Conservation (phyloP, 2,888 invertebrate species). For the Caenorhabditis panamensis region DNA sequence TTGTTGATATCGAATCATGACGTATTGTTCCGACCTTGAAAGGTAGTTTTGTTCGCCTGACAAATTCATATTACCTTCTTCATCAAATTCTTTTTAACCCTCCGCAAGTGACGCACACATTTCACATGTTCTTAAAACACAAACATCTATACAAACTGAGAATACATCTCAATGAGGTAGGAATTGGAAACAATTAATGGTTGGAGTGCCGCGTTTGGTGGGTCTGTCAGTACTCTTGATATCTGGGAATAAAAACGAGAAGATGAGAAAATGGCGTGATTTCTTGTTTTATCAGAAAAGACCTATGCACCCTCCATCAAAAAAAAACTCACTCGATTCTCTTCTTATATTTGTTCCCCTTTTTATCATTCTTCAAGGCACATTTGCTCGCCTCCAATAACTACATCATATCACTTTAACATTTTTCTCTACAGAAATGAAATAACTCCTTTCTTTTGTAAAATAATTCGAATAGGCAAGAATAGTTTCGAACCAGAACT, state of each 20-base stretch:
- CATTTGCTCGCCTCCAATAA: background rate
- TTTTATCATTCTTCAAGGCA: conserved; percentile 30
- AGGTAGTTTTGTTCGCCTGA: conserved; percentile 1
- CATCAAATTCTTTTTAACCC: conserved; percentile 4
- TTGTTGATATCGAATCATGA: conserved; percentile 2
- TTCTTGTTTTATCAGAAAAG: conserved; percentile 44
- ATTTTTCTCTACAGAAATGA: no score
- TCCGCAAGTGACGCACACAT: conserved; percentile 18
- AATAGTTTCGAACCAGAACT: conserved; percentile 30
- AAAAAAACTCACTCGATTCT: conserved; percentile 22
- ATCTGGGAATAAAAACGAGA: conserved; percentile 14
- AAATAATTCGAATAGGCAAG: background rate
- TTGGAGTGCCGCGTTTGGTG: background rate
- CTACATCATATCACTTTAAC: conserved; percentile 31
- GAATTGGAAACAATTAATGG: background rate
- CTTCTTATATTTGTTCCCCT: conserved; percentile 33
- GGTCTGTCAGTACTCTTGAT: conserved; percentile 23
- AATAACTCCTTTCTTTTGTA: conserved; percentile 7
- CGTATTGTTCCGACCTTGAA: conserved; percentile 12
- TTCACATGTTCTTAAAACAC: background rate
- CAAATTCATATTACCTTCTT: conserved; percentile 9
- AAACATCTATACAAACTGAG: conserved; percentile 13
- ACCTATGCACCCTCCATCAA: conserved; percentile 13
- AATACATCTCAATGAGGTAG: conserved; percentile 23
- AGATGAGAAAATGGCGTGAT: conserved; percentile 42